Evolutionary conservation across 2,888 invertebrate genomes (phyloP).

Genomic region (Stenodera caucasica): DNA sequence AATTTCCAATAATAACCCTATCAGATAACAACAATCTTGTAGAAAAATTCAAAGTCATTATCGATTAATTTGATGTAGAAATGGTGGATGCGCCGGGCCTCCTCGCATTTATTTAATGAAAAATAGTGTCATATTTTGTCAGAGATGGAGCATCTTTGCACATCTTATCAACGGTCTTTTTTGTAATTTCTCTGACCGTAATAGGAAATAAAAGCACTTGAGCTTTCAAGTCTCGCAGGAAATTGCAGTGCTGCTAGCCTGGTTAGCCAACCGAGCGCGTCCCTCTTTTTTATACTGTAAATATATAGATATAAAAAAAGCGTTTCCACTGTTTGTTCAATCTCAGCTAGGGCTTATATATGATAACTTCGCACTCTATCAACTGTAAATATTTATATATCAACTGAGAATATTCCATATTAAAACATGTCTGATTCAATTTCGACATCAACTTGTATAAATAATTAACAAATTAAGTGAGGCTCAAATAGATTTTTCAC

Average conservation of each 20-base stretch:
- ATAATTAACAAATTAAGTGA: background rate
- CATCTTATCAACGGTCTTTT: slow-evolving; percentile 41
- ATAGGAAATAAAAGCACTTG: slow-evolving; percentile 48
- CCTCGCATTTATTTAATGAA: background rate
- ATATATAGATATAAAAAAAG: background rate
- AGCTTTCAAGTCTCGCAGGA: slow-evolving; percentile 46
- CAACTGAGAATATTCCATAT: slow-evolving; percentile 25
- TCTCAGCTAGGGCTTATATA: slow-evolving; percentile 30
- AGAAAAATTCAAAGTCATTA: too few relatives aligned
- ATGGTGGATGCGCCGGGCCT: background rate
- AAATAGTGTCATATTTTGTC: slow-evolving; percentile 40
- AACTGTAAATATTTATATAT: slow-evolving; percentile 26
- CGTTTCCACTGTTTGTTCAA: slow-evolving; percentile 35
- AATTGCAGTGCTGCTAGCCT: slow-evolving; percentile 41
- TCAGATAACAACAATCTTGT: background rate
- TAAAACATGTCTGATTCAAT: slow-evolving; percentile 22
- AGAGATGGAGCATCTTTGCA: slow-evolving; percentile 42
- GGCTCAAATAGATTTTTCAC: background rate
- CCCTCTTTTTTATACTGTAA: slow-evolving; percentile 16
- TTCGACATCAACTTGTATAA: background rate
- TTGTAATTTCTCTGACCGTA: slow-evolving; percentile 44
- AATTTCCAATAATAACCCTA: background rate
- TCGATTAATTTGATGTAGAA: too few relatives aligned
- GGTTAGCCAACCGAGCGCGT: slow-evolving; percentile 30
- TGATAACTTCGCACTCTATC: slow-evolving; percentile 23